These are phyloP conservation scores for Cathartes aura DNA, from an alignment of 2,113 vertebrate species.

Conservation along the genomic window DNA sequence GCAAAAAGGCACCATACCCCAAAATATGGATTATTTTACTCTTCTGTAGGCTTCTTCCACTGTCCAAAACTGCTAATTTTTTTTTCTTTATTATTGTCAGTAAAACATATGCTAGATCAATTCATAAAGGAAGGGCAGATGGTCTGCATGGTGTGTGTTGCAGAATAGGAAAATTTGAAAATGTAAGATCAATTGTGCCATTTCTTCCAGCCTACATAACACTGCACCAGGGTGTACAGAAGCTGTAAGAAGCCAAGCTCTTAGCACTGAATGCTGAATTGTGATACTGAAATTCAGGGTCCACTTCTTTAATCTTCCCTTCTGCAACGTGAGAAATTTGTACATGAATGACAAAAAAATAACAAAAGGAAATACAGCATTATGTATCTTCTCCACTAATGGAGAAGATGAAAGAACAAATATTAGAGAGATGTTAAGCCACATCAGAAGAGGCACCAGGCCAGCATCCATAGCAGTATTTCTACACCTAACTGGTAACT, in stretches of 20 bases:
- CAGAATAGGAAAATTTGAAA: background rate
- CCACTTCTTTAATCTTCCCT: background rate
- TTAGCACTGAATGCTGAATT: background rate
- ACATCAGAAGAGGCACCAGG: background rate
- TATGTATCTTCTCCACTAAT: background rate
- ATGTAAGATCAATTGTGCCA: background rate
- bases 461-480: background rate
- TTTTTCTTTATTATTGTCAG: background rate
- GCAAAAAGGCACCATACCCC: background rate
- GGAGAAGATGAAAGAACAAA: background rate
- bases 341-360: background rate
- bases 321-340: background rate
- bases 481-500: background rate
- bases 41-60: background rate
- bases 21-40: background rate
- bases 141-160: background rate
- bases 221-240: background rate
- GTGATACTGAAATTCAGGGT: background rate
- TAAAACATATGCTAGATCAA: background rate
- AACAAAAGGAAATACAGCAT: background rate
- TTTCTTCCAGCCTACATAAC: background rate
- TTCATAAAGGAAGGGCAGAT: background rate
- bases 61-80: background rate
- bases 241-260: background rate
- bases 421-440: background rate